Evolutionary conservation across 1,140 invertebrate genomes (phyloP), one percentile per base, ranked within the genome.

Genomic region (Amyelois transitella): DNA sequence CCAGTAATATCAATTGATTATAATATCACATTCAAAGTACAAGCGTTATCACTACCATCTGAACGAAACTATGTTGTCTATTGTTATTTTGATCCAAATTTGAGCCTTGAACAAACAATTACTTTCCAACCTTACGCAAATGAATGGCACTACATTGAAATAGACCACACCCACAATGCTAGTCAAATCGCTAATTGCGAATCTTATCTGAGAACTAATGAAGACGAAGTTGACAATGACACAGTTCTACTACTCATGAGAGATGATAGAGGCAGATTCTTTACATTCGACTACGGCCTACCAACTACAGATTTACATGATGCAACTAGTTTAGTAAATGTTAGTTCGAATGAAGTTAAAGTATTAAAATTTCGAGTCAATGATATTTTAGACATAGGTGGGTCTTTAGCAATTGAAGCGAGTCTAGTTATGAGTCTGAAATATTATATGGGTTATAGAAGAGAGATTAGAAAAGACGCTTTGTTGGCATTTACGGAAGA

Each of bases 211-310:
- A 62, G 63, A 51, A 58, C 55, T 45, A 72, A 73, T 58, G 55
- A 58, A 55, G 65, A 73, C n/a, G 82, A 88, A 62, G 51, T 69
- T 0, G 43, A 83, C 77, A 67, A 88, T 77, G 54, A 86, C 73
- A 73, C 89, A 67, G 44, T 77, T 52, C 53, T 71, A 51, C 76
- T 89, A n/a, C 76, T 95, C 44, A 86, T 91, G 58, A 88, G 92
- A n/a, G 92, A 92, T 60, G 91, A 92, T 0, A 91, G 91, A 63
- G 90, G 91, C 12, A 91, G 93, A 44, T 94, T 93, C 66, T 94
- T 94, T 66, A 87, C 91, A 8, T 94, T 92, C 63, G 92, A 93
- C 24, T 94, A 92, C 62, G 92, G 93, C 56, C 74, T 94, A 54
- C 77, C 91, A 0, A 82, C 88, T 0, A 89, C 89, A 38, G 74